Evolutionary conservation across 2,888 invertebrate genomes (phyloP), one percentile per base, ranked within the genome.

Genomic region (Trimorus sp.): DNA sequence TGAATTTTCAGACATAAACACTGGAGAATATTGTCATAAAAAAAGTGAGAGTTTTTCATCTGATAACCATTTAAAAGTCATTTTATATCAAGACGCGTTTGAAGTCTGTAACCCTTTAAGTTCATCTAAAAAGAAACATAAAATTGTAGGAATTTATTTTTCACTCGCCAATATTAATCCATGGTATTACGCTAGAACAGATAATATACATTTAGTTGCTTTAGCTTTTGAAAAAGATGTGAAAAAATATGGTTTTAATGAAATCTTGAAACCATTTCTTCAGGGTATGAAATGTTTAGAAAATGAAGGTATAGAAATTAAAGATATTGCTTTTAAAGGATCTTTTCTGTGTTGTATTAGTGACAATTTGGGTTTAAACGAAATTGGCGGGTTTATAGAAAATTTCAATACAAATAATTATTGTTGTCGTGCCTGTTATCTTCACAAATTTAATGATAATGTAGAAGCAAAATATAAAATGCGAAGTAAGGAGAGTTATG

Each of bases 111-210:
- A 58, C 40, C 58, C 58, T 58, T 40, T 58, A 58, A n/a, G 38
- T 14, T 58, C 58, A 38, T 58, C 58, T 58, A 58, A 14, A 58
- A 58, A 58, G n/a, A 58, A 58, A 58, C 38, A 54, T 54, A 54
- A 54, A 54, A 26, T 54, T 14, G 51, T 51, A 51, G 51, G 51
- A 15, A 51, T 54, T 16, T 54, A 54, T 9, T 11, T 54, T 7
- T 15, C 54, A 7, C 5, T 58, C 26, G 58, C 58, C 0, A 58
- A 58, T 40, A 58, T 58, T 58, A 58, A 58, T 58, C 58, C 58
- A 9, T 38, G 58, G 58, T 58, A 8, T 38, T 58, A 58, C 38
- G 38, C 58, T n/a, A 58, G 14, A 58, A 38, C 58, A 14, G 14
- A 8, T 51, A 51, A 51, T 14, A 51, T 51, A n/a, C 51, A 51